phyloP scores from a whole-genome alignment of 2,797 vertebrate species.

The Hemitrygon akajei region DNA sequence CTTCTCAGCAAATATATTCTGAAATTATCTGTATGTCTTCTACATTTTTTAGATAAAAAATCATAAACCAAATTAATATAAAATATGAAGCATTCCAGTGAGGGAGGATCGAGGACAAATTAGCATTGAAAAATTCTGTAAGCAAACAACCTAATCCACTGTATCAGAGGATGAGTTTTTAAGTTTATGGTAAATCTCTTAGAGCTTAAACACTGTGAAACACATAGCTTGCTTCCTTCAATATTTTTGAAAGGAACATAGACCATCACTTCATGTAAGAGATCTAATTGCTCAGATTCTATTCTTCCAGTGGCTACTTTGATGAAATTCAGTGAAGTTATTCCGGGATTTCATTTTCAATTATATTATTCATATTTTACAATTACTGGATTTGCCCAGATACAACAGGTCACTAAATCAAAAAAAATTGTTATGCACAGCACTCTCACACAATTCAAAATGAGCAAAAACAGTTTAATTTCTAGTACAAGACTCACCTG shows the following conservation, averaged over 20 bases:
- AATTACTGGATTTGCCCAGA: not conserved
- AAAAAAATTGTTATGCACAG: not conserved
- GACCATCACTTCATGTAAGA: too few species aligned
- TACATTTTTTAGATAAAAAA: not conserved
- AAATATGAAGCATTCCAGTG: not conserved
- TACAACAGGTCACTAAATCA: too few species aligned
- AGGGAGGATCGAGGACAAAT: not conserved
- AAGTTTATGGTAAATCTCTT: not conserved
- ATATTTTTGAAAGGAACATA: not conserved
- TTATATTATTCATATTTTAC: not conserved
- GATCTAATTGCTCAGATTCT: not conserved
- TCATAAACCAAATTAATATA: not conserved
- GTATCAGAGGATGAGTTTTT: not conserved
- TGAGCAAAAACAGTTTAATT: not conserved
- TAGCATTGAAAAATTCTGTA: not conserved
- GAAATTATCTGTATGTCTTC: not conserved
- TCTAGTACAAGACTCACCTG: not conserved
- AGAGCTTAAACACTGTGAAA: not conserved
- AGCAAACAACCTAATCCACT: not conserved
- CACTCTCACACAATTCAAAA: not conserved
- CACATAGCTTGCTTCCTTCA: not conserved
- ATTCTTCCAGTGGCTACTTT: not conserved
- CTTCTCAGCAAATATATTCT: not conserved
- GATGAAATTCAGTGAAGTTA: not conserved
- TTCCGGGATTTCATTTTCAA: not conserved